A percentile compares a stretch with the other conserved stretches of the same genome.
phyloP scores from a whole-genome alignment of 2,888 invertebrate species.

The Elegia similella region DNA sequence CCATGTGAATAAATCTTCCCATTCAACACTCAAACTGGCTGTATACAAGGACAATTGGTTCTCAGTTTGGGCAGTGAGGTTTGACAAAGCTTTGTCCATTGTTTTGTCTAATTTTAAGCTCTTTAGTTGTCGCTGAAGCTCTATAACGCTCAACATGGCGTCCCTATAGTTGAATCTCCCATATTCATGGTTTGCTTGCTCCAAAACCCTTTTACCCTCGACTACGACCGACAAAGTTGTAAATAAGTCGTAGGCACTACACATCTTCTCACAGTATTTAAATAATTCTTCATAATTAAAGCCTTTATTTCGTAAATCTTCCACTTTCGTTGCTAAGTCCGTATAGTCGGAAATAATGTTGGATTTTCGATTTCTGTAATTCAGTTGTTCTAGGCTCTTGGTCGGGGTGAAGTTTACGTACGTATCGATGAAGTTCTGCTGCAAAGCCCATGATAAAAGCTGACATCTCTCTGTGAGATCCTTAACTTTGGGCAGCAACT shows the following conservation, averaged over 20 bases:
- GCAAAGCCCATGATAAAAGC: conserved; percentile 64
- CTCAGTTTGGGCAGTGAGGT: conserved; percentile 57
- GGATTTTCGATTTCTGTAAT: conserved; percentile 60
- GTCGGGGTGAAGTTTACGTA: conserved; percentile 60
- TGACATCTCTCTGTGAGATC: conserved; percentile 62
- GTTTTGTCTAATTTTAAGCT: conserved; percentile 57
- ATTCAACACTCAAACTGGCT: conserved; percentile 68
- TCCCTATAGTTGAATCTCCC: conserved; percentile 59
- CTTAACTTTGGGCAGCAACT: conserved; percentile 51
- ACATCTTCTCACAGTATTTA: conserved; percentile 46
- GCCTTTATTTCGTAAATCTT: conserved; percentile 28
- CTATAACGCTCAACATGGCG: conserved; percentile 54
- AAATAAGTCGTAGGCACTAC: conserved; percentile 43
- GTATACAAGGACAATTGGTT: conserved; percentile 63
- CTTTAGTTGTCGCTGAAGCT: conserved; percentile 46
- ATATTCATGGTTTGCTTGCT: conserved; percentile 63
- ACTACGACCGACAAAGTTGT: conserved; percentile 52
- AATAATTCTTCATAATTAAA: conserved; percentile 52
- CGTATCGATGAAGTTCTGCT: conserved; percentile 64
- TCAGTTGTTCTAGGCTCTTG: conserved; percentile 67
- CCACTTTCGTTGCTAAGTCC: conserved; percentile 40
- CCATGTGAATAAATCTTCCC: conserved; percentile 73
- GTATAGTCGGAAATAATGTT: conserved; percentile 53
- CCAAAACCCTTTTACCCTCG: conserved; percentile 57
- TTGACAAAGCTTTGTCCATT: conserved; percentile 48